These are phyloP conservation scores for Andrena minutula DNA, from an alignment of 2,888 invertebrate species.

Conservation along the genomic window DNA sequence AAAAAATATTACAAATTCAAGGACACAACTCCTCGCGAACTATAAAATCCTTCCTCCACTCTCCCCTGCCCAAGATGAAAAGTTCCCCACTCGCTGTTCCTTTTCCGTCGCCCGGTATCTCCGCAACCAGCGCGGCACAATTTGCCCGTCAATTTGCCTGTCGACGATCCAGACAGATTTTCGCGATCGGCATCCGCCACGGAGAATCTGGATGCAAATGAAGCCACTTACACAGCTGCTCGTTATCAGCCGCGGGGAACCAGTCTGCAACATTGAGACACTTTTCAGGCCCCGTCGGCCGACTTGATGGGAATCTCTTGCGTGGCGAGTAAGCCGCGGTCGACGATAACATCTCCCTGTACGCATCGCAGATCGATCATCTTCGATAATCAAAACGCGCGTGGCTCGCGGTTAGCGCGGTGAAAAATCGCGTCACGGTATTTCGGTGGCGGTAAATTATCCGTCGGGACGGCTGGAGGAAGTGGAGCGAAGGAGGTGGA, in stretches of 20 bases:
- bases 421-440: constrained; percentile 6
- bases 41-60: too few species aligned
- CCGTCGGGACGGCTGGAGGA: neutral
- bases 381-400: neutral
- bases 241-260: constrained; percentile 58
- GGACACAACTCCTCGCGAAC: too few species aligned
- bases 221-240: constrained; percentile 61
- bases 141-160: neutral
- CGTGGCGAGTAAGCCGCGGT: neutral
- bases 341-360: too few species aligned
- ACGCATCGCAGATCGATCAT: neutral
- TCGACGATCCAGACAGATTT: neutral
- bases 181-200: constrained; percentile 48
- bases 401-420: too few species aligned
- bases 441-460: neutral
- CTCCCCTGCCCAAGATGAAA: too few species aligned
- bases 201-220: constrained; percentile 43
- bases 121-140: neutral
- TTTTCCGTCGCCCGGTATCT: too few species aligned
- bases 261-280: constrained; percentile 37
- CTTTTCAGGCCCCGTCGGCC: constrained; percentile 12
- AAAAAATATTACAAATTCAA: too few species aligned
- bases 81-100: too few species aligned
- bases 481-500: neutral
- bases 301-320: constrained; percentile 17